Evolutionary conservation across 2,888 invertebrate species (phyloP).

Genomic region (Cryptocheilus praepositus): DNA sequence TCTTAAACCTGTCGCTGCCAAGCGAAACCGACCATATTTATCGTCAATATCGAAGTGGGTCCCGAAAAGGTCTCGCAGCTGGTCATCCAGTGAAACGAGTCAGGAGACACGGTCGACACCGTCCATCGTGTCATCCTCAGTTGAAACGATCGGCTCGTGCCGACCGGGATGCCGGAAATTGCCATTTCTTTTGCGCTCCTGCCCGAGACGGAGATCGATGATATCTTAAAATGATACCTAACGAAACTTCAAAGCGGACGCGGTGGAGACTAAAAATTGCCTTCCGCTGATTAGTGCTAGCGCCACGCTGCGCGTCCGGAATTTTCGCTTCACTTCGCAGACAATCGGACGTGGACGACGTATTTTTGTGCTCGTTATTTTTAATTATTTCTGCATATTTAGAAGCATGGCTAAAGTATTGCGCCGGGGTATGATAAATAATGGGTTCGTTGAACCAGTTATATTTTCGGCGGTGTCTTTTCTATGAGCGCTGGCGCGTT

Average conservation of each 20-base stretch:
- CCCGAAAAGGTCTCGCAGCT: conserved; percentile 36
- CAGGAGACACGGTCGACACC: conserved; percentile 31
- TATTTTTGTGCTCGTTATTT: too few relatives aligned
- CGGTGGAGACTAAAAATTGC: too few relatives aligned
- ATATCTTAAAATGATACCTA: conserved; percentile 9
- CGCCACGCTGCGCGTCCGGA: too few relatives aligned
- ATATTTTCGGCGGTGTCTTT: too few relatives aligned
- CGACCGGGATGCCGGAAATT: background rate
- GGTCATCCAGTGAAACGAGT: conserved; percentile 27
- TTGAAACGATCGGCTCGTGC: conserved; percentile 32
- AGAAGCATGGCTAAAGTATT: too few relatives aligned
- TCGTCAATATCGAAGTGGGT: conserved; percentile 43
- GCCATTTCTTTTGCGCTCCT: background rate
- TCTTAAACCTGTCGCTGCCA: conserved; percentile 47
- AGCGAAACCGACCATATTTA: conserved; percentile 56
- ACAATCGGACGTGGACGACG: too few relatives aligned
- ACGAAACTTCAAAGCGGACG: conserved; percentile 11
- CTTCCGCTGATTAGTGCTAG: too few relatives aligned
- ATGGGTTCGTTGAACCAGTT: too few relatives aligned
- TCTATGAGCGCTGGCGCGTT: too few relatives aligned
- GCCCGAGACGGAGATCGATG: conserved; percentile 34
- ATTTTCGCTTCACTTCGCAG: too few relatives aligned
- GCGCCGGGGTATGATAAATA: too few relatives aligned
- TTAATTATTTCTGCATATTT: too few relatives aligned
- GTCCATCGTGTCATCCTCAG: conserved; percentile 26